A percentile compares a stretch with the other conserved stretches of the same genome.
phyloP scores from a whole-genome alignment of 2,113 vertebrate species.

The Cebus imitator region DNA sequence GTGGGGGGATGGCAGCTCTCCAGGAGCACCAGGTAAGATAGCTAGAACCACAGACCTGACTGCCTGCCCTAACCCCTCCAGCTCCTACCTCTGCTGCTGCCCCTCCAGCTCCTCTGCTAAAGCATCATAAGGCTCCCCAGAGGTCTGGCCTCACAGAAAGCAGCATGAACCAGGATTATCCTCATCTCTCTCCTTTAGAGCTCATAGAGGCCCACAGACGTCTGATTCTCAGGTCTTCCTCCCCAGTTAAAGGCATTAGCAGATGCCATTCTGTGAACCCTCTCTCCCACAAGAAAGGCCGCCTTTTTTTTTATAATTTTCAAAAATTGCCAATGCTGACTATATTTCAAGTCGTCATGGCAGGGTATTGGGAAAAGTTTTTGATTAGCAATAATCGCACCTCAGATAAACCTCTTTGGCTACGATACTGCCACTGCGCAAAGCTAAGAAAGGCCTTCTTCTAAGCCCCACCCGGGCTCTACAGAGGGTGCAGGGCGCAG shows the following conservation, averaged over 20 bases:
- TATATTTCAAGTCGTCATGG: too few relatives aligned
- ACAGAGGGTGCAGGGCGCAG: slow-evolving; percentile 86
- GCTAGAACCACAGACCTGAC: background rate
- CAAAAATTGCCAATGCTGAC: too few relatives aligned
- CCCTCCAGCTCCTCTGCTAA: background rate
- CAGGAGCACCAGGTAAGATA: background rate
- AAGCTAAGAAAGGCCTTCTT: background rate
- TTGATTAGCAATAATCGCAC: too few relatives aligned
- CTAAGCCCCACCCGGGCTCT: too few relatives aligned
- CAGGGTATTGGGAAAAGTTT: too few relatives aligned
- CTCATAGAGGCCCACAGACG: background rate
- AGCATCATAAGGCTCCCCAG: background rate
- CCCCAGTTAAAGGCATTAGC: background rate
- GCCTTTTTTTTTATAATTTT: too few relatives aligned
- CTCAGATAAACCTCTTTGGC: too few relatives aligned
- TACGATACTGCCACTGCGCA: too few relatives aligned
- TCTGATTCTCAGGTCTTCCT: background rate
- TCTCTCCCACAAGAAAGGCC: background rate
- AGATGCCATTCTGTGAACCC: background rate
- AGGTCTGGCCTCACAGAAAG: background rate
- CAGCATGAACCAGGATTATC: background rate
- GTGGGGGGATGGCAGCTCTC: background rate
- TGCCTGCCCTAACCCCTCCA: background rate
- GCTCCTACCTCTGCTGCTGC: background rate
- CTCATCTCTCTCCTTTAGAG: background rate